These are phyloP conservation scores for Apis dorsata DNA, from an alignment of 1,140 invertebrate species.

Conservation along the genomic window DNA sequence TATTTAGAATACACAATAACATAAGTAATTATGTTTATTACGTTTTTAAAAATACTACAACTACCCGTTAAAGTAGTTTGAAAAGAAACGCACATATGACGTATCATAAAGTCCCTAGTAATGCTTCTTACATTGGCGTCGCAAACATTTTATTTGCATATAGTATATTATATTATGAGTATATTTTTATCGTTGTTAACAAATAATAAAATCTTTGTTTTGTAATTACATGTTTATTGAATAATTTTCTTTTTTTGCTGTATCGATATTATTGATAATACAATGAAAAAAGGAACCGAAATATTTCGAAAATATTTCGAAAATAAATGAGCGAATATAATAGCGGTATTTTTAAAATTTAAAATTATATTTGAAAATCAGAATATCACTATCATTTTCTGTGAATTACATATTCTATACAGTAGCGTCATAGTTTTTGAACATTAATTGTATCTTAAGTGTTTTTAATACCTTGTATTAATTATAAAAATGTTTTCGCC, in stretches of 20 bases:
- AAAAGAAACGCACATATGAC: slow-evolving; percentile 18
- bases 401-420: slow-evolving; percentile 63
- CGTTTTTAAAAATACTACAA: not conserved
- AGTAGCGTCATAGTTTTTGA: slow-evolving; percentile 45
- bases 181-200: not conserved
- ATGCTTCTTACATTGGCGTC: slow-evolving; percentile 19
- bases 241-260: not conserved
- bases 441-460: slow-evolving; percentile 44
- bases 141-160: not conserved
- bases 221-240: slow-evolving; percentile 13
- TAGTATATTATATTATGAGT: not conserved
- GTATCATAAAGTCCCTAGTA: slow-evolving; percentile 43
- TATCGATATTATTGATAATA: not conserved
- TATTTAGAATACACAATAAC: slow-evolving; percentile 23
- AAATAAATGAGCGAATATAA: slow-evolving; percentile 3
- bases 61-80: not conserved
- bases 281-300: not conserved
- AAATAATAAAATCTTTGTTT: slow-evolving; percentile 17
- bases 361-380: slow-evolving; percentile 65
- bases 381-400: slow-evolving; percentile 56
- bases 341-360: slow-evolving; percentile 48
- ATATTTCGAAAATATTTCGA: not conserved
- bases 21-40: slow-evolving; percentile 25
- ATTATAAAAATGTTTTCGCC: slow-evolving; percentile 30
- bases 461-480: slow-evolving; percentile 27